These are phyloP conservation scores for Lophotriccus pileatus DNA, from an alignment of 2,797 vertebrate genomes.

Conservation along the genomic window DNA sequence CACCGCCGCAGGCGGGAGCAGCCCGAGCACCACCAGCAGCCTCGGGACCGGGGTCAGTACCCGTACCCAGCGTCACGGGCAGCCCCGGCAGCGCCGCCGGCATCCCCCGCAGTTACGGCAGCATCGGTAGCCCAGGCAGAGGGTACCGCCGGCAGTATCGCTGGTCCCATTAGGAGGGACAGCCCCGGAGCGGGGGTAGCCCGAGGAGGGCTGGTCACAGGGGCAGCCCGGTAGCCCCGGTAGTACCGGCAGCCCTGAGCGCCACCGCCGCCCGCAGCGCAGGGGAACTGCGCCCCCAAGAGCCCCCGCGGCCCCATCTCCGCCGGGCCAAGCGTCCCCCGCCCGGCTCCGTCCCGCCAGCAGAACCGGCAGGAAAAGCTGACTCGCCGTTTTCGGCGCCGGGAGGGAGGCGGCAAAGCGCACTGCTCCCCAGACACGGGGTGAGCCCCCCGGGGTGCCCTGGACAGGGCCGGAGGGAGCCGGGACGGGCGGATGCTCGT, in stretches of 20 bases:
- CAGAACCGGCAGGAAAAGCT: not conserved
- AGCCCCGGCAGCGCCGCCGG: not conserved
- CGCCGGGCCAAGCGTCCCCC: not conserved
- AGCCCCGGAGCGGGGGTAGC: not conserved
- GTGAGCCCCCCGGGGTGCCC: not conserved
- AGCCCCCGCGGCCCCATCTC: not conserved
- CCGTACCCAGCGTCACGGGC: not conserved
- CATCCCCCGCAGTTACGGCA: not conserved
- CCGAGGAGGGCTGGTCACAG: not conserved
- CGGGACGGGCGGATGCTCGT: constrained; percentile 10
- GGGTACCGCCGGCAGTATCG: not conserved
- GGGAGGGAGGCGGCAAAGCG: not conserved
- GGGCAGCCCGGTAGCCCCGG: not conserved
- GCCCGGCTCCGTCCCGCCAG: not conserved
- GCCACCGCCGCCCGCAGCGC: not conserved
- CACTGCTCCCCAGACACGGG: not conserved
- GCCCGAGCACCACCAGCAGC: not conserved
- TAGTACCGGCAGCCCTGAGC: not conserved
- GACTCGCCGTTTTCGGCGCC: not conserved
- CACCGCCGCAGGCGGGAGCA: not conserved
- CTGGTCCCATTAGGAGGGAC: not conserved
- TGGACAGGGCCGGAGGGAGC: not conserved
- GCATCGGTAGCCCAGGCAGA: not conserved
- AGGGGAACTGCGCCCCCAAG: constrained; percentile 25
- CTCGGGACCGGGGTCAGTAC: not conserved